These are phyloP conservation scores for Gallinago jamesoni DNA, from an alignment of 2,113 vertebrate species.

Conservation along the genomic window DNA sequence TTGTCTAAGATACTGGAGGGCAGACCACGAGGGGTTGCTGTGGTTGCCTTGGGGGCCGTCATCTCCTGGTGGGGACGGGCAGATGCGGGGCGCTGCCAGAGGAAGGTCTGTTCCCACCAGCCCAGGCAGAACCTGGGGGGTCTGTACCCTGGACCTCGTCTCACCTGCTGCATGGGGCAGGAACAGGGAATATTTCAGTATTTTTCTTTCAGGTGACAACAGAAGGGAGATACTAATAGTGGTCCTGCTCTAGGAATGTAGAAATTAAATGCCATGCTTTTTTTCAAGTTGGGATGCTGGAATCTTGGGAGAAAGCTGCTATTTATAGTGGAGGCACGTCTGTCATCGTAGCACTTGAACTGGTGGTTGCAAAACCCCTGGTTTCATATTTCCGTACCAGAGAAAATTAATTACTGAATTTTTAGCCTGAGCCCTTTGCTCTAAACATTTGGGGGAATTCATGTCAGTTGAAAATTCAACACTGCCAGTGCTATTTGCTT, in stretches of 20 bases:
- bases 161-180: neutral
- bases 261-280: neutral
- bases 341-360: neutral
- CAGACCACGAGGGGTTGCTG: neutral
- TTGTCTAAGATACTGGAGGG: neutral
- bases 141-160: rapidly evolving
- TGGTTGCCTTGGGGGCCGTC: neutral
- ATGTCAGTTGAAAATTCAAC: rapidly evolving
- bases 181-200: neutral
- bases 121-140: neutral
- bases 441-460: neutral
- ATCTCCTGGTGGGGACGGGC: neutral
- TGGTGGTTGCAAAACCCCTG: neutral
- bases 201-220: neutral
- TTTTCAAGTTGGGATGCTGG: neutral
- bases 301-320: neutral
- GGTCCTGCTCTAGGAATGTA: neutral
- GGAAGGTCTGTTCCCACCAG: neutral
- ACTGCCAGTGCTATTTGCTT: neutral
- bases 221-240: neutral
- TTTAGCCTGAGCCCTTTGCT: slow-evolving; percentile 22
- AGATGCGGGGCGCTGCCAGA: neutral
- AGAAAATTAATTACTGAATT: neutral
- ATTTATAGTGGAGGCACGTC: neutral
- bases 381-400: neutral